phyloP scores from a whole-genome alignment of 2,797 vertebrate genomes.

The Denticeps clupeoides region DNA sequence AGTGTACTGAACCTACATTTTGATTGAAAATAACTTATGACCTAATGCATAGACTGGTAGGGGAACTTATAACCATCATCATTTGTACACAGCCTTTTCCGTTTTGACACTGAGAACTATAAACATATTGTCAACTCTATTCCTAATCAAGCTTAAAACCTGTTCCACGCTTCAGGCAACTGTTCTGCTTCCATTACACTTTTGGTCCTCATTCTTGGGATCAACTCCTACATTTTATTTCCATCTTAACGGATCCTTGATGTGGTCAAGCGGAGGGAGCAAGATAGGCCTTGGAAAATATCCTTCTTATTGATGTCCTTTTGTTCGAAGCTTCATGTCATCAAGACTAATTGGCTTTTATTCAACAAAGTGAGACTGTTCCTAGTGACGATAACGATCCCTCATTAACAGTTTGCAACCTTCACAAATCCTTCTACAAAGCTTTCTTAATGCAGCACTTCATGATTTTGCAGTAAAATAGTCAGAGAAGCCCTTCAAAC shows the following conservation, averaged over 20 bases:
- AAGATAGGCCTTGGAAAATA: neutral
- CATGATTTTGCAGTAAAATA: neutral
- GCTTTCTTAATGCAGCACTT: slow-evolving; percentile 8
- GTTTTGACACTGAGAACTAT: too few species aligned
- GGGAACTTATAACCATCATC: too few species aligned
- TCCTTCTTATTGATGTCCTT: slow-evolving; percentile 9
- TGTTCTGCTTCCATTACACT: too few species aligned
- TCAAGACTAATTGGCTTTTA: slow-evolving; percentile 9
- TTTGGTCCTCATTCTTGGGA: too few species aligned
- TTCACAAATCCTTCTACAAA: slow-evolving; percentile 21
- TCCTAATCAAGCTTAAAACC: too few species aligned
- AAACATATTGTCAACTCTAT: too few species aligned
- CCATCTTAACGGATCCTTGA: neutral
- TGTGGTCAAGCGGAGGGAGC: neutral
- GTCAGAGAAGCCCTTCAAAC: slow-evolving; percentile 4
- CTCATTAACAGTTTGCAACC: slow-evolving; percentile 17
- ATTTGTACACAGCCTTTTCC: too few species aligned
- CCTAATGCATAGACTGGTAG: too few species aligned
- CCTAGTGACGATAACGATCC: slow-evolving; percentile 24
- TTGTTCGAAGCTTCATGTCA: slow-evolving; percentile 6
- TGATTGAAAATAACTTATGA: too few species aligned
- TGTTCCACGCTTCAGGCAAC: too few species aligned
- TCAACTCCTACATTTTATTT: too few species aligned
- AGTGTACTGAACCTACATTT: too few species aligned
- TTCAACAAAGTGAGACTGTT: slow-evolving; percentile 12